Percentiles rank a stretch among this genome's conserved stretches.
Conservation (phyloP, 2,888 invertebrate genomes). For the Tupiocoris notatus region DNA sequence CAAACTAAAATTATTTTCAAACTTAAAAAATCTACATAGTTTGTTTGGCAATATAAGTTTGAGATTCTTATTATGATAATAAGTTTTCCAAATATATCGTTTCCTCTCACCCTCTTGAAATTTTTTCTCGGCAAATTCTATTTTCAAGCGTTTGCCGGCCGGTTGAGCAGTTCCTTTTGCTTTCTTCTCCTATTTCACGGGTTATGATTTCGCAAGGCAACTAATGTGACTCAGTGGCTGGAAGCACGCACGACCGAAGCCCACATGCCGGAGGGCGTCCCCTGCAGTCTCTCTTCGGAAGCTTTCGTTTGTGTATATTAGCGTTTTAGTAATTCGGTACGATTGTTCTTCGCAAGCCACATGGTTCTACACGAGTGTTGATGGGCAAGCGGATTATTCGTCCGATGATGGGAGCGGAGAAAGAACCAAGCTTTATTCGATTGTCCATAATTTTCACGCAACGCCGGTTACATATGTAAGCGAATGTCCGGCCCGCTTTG, state of each 20-base stretch:
- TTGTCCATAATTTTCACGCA: slow-evolving; percentile 1
- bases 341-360: slow-evolving; percentile 2
- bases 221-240: slow-evolving; percentile 32
- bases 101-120: neutral
- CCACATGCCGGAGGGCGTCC: slow-evolving; percentile 7
- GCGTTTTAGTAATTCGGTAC: slow-evolving; percentile 22
- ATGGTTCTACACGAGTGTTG: neutral
- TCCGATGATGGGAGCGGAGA: neutral
- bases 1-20: no score
- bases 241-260: slow-evolving; percentile 21
- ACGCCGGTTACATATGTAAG: neutral
- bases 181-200: slow-evolving; percentile 35
- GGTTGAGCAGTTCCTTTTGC: slow-evolving; percentile 19
- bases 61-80: no score
- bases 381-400: neutral
- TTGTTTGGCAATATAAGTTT: no score
- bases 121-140: slow-evolving; percentile 23
- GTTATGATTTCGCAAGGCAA: slow-evolving; percentile 20
- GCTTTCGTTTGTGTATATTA: slow-evolving; percentile 18
- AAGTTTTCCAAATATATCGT: no score
- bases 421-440: neutral
- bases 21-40: no score
- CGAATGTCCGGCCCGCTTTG: slow-evolving; percentile 3
- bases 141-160: slow-evolving; percentile 21
- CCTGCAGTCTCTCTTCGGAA: neutral